Base-by-base conservation (phyloP, 2,113 vertebrate species). In the Thunnus maccoyii region DNA sequence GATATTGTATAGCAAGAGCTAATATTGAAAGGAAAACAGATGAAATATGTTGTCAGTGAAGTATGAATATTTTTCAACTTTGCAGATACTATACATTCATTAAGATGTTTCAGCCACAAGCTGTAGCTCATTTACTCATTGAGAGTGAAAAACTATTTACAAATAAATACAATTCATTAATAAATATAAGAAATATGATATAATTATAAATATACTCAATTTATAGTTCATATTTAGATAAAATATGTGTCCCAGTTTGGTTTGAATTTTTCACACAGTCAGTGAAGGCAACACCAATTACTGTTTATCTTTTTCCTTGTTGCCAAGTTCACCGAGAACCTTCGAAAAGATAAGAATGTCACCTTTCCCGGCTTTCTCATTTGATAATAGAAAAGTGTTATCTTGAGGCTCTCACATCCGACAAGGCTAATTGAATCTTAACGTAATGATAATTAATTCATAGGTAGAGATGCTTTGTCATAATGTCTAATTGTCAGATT, bases 351-450 rank as follows among this genome's bases (percentile, higher is more conserved):
- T 79, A 64, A 62, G 25, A 81, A 56, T 82, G 84, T 87, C 85
- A 86, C 80, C 85, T 75, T 75, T 67, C 58, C 27, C 57, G 4
- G 48, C 32, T 17, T 68, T 36, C 65, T 78, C 69, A 66, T 56
- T 79, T 22, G 30, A 84, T 83, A 70, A 76, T 8, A 76, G 41
- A 55, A 22, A 77, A 65, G 18, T 65, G 74, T 90, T 88, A 83
- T 85, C 80, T 71, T 0, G 13, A 70, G 55, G 66, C 63, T 52
- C 48, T 75, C 30, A 60, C 72, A 73, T 87, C 80, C 55, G 66
- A 82, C 88, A 87, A 68, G 78, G 64, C 75, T 91, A 93, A 94
- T 89, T 94, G 86, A 93, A 89, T 89, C 79, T 86, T 86, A 82
- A 67, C 85, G 77, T 83, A 80, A 88, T 78, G 86, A 80, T 87